Evolutionary conservation across 30 jellyfish, hydroid and myxozoan genomes (phyloP), one percentile per base, ranked within the genome.

Genomic region (Aurelia aurita): DNA sequence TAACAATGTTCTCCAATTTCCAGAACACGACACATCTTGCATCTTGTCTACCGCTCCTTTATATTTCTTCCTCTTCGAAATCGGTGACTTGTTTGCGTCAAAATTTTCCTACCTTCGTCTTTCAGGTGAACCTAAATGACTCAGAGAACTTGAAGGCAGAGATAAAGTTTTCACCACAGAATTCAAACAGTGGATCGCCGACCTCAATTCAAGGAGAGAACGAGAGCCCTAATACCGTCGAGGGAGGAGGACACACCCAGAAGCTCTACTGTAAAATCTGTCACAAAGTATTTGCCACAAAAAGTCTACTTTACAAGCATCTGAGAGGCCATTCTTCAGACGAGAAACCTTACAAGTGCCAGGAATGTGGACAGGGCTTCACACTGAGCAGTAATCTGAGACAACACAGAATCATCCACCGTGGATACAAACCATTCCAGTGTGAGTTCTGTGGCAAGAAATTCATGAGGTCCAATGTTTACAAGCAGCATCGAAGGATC

Each of bases 361-460:
- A 82, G 69, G 99, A 94, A 51, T 94, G 99, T 39, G 99, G 99
- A 5, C 99, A 94, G 88, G 99, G 99, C 19, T 94, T 94, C 83
- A 94, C 99, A 10, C 79, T 94, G 59, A 94, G 99, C 82, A 94
- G 99, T 84, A 94, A 94, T 71, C 86, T 94, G 70, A 77, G 99
- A 46, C 99, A 94, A 67, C 99, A 94, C 58, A 79, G 99, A 9
- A 94, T 94, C 28, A 94, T 94, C 59, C 99, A 94, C 62, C 87
- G 99, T 22, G 99, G 99, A 23, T 94, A 94, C 83, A 94, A 94
- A 71, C 99, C 99, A 12, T 94, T 94, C 51, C 99, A 94, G 62
- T 94, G 99, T 44, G 99, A 94, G 79, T 94, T 81, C 72, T 94
- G 99, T 47, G 99, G 99, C 69, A 94, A 94, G 87, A 94, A 94